These are phyloP conservation scores for Seriola quinqueradiata DNA, from an alignment of 2,113 vertebrate genomes.

Conservation along the genomic window DNA sequence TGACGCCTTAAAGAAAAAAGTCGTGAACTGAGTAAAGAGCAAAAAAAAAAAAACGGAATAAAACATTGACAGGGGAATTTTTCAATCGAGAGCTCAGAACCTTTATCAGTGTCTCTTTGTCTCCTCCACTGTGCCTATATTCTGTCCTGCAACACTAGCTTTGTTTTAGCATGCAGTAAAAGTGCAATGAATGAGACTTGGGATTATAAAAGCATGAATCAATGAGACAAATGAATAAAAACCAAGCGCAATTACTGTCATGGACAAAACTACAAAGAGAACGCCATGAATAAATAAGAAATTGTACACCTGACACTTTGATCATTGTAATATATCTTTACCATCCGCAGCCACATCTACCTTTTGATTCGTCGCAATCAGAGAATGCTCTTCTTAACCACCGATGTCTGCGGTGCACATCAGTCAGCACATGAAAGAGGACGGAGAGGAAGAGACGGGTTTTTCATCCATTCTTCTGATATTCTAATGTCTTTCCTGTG, in stretches of 20 bases:
- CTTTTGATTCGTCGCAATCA: conserved; percentile 42
- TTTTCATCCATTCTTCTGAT: conserved; percentile 64
- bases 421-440: conserved; percentile 67
- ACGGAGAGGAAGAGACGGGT: conserved; percentile 8
- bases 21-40: neutral
- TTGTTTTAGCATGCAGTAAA: neutral
- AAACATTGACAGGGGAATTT: conserved; percentile 13
- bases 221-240: neutral
- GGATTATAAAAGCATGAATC: neutral
- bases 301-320: conserved; percentile 40
- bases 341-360: conserved; percentile 16
- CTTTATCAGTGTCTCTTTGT: neutral
- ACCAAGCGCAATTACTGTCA: neutral
- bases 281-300: conserved; percentile 1
- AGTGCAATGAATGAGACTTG: neutral
- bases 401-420: conserved; percentile 25
- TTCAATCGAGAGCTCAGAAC: neutral
- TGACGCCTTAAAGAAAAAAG: conserved; percentile 34
- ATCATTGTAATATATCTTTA: conserved; percentile 27
- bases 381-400: conserved; percentile 4
- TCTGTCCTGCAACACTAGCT: neutral
- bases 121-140: neutral
- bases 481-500: conserved; percentile 69
- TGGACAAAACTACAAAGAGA: neutral
- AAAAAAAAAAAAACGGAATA: conserved; percentile 3